Evolutionary conservation across 2,113 vertebrate genomes (phyloP), one percentile per base, ranked within the genome.

Genomic region (Donacobius atricapilla): DNA sequence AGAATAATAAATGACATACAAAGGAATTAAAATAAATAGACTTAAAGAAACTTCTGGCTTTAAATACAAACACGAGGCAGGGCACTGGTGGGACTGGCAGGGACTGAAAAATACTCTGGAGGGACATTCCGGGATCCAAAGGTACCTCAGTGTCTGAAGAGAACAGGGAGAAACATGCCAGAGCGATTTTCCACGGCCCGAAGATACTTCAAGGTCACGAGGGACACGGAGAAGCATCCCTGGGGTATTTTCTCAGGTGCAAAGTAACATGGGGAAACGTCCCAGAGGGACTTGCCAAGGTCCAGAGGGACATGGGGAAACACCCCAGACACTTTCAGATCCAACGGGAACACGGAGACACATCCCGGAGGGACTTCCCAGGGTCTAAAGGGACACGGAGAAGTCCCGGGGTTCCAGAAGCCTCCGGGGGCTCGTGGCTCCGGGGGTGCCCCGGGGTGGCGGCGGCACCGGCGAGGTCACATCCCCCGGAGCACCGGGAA

Each of bases 11-110:
- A 45, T 16, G 1, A 15, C 37, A 60, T 6, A 27, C 10, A 37
- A 75, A 65, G n/a, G n/a, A 51, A 40, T 31, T 3, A 42, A 56
- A 86, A 50, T 42, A 58, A 68, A 76, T 8, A 51, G 24, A 66
- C 6, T 14, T 47, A 8, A 50, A 56, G 10, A 35, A 33, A 39
- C 39, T 20, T 15, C 10, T 7, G 19, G 22, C 27, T 39, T 53
- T 39, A n/a, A 70, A 61, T 9, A 13, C 2, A 2, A 31, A 24
- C 28, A 28, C 0, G 3, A 44, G 27, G 39, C 54, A 28, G 15
- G 72, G 73, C 64, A 15, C 45, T 37, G 53, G 15, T 24, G 83
- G 50, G 19, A 35, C 27, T 15, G 44, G 42, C 42, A 42, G 42
- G 42, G 42, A 42, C 42, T 42, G 42, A 42, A 61, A 45, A 60